Base-by-base conservation (phyloP, 53 echinoderm and acorn worm species). In the Astropecten irregularis region DNA sequence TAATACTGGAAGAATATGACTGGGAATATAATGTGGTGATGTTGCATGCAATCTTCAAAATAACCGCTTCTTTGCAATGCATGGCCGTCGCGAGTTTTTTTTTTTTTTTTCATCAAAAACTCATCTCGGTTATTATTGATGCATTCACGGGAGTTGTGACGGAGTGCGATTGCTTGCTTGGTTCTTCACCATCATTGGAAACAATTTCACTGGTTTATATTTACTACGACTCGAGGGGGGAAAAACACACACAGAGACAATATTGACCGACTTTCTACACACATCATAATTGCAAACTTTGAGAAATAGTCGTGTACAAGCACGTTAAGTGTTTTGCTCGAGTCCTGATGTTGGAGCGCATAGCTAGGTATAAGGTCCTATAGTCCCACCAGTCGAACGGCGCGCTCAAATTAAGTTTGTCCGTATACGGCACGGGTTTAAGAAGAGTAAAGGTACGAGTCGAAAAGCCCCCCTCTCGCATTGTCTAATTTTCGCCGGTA, bases 401-500 rank as follows among this genome's bases (percentile, higher is more conserved):
- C n/a, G 39, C 39, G 23, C 10, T 26, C 39, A 56, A 74, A 74
- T 74, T 74, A 74, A 74, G 74, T 74, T 74, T 74, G 55, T 36
- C 74, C 55, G 74, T 40, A 50, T 52, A 42, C 71, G 51, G 21
- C 55, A 40, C 74, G 36, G 55, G 37, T 51, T 29, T 9, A 51
- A 50, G 31, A 50, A 19, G 5, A 52, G 53, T 19, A 27, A 32
- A 36, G 60, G 28, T 10, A 60, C 6, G 10, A 32, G 10, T 28
- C 30, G 18, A 25, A 34, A 34, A 34, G 22, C 11, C 4, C 4
- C 59, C 59, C n/a, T n/a, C 42, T 57, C 57, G 38, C 54, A 74
- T 74, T 74, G 74, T 74, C 74, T 74, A 74, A 74, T 74, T 74
- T 74, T 74, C 74, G 58, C 32, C 74, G 74, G 56, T 74, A 74